phyloP scores from a whole-genome alignment of 2,888 invertebrate genomes.

The Fissipunctia ypsillon region DNA sequence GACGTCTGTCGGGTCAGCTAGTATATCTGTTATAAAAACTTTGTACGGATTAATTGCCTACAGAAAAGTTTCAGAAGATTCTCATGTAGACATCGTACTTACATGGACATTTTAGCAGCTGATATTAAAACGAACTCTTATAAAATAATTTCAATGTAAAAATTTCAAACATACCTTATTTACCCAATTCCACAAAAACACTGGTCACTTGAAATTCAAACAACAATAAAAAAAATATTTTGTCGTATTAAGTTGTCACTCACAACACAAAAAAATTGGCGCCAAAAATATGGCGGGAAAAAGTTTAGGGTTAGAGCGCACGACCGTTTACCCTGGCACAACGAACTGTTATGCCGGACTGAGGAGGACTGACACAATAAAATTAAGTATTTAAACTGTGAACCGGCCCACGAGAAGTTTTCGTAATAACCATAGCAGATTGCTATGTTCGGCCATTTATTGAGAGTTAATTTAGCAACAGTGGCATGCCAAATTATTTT shows the following conservation, averaged over 20 bases:
- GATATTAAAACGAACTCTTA: background rate
- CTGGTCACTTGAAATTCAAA: slow-evolving; percentile 30
- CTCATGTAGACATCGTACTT: too few relatives aligned
- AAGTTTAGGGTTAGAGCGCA: slow-evolving; percentile 70
- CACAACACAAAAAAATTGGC: slow-evolving; percentile 55
- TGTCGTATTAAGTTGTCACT: slow-evolving; percentile 36
- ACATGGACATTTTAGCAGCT: background rate
- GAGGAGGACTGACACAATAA: slow-evolving; percentile 84
- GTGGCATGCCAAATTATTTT: slow-evolving; percentile 75
- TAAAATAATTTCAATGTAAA: background rate
- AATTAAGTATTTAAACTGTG: slow-evolving; percentile 78
- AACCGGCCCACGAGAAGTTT: slow-evolving; percentile 74
- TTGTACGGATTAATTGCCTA: too few relatives aligned
- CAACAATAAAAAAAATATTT: slow-evolving; percentile 16
- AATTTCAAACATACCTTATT: slow-evolving; percentile 53
- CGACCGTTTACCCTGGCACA: slow-evolving; percentile 80
- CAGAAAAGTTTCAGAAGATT: background rate
- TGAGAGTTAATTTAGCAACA: slow-evolving; percentile 81
- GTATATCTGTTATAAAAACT: background rate
- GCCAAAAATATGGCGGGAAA: slow-evolving; percentile 70
- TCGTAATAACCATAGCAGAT: slow-evolving; percentile 79
- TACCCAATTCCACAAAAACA: slow-evolving; percentile 25
- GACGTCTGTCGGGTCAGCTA: too few relatives aligned
- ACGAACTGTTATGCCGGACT: slow-evolving; percentile 77
- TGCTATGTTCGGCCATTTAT: slow-evolving; percentile 76